Evolutionary conservation across 1,140 invertebrate genomes (phyloP).

Genomic region (Ylistrum balloti): DNA sequence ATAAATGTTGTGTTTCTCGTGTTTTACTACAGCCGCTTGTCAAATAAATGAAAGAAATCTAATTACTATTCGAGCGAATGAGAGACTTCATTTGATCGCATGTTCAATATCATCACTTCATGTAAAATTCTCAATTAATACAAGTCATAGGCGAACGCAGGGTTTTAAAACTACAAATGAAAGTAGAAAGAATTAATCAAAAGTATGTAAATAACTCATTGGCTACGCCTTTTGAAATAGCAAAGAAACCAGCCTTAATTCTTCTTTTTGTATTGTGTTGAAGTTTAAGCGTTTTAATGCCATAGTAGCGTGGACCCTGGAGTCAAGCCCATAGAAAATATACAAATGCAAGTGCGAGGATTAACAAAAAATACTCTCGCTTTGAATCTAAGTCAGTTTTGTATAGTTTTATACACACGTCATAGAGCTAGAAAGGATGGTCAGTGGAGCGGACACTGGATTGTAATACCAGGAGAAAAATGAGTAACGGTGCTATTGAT

Average conservation of each 20-base stretch:
- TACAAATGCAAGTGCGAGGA: neutral
- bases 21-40: neutral
- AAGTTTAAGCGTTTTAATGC: neutral
- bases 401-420: constrained; percentile 35
- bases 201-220: constrained; percentile 40
- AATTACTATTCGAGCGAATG: neutral
- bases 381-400: constrained; percentile 21
- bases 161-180: neutral
- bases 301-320: neutral
- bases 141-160: neutral
- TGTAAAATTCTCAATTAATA: constrained; percentile 19
- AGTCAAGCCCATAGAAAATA: neutral
- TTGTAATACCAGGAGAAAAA: neutral
- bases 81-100: neutral
- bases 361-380: constrained; percentile 10
- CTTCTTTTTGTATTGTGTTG: neutral
- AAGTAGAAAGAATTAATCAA: constrained; percentile 4
- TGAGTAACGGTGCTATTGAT: neutral
- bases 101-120: neutral
- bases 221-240: constrained; percentile 3
- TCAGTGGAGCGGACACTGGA: constrained; percentile 7
- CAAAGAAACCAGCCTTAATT: neutral
- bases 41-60: neutral
- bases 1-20: neutral
- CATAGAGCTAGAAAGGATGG: neutral